Evolutionary conservation across 2,888 invertebrate genomes (phyloP), one percentile per base, ranked within the genome.

Genomic region (Ormyrus nitidulus): DNA sequence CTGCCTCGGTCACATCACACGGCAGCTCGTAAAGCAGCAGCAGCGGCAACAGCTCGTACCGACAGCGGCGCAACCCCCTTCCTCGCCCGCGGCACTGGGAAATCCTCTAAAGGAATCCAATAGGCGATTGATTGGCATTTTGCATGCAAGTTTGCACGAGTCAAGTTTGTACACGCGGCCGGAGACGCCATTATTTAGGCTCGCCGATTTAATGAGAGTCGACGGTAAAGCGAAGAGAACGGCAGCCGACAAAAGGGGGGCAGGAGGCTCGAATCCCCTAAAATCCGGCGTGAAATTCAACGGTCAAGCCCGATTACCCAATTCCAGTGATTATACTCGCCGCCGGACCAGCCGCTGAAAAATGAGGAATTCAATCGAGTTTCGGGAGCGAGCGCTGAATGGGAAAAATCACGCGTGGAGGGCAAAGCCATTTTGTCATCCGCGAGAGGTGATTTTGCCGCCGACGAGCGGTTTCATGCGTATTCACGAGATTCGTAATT

Each of bases 41-140:
- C 13, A 7, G 59, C 59, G 13, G 19, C 8, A 46, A 49, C 49
- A 5, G 51, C 4, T 51, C 51, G 7, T 62, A 9, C n/a, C 64
- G 6, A 9, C 11, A 7, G 19, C 19, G 49, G 13, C 19, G 10
- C 51, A 48, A 56, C 11, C 59, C 11, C 48, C 5, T 48, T 48
- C 13, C 11, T 10, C 6, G 3, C 7, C 3, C 6, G 48, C n/a
- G 48, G 11, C 54, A 8, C n/a, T 3, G 1, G 6, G 54, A 66
- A 74, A 51, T 74, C 44, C 64, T 74, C 66, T 7, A 77, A 69
- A 70, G 64, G 48, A 78, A 66, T 66, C 66, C 59, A 70, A 64
- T 58, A 62, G 59, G 51, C 58, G 48, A 11, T 44, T 74, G 70
- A 79, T 79, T 79, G 70, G 79, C 69, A 79, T 70, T 77, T 79